Conservation (phyloP, 2,888 invertebrate species). For the Disparrhopalites patrizii region DNA sequence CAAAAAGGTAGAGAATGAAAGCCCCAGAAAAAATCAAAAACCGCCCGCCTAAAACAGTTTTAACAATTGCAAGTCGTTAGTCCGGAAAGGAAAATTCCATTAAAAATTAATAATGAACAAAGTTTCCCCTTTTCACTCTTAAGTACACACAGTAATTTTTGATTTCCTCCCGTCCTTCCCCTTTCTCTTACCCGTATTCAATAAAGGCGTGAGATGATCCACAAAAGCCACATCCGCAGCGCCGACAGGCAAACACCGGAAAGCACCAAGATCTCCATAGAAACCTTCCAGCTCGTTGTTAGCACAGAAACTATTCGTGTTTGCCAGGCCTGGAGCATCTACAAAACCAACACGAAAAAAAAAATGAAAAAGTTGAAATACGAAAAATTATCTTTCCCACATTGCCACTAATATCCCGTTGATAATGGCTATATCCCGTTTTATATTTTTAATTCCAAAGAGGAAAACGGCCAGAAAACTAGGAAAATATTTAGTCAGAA, state of each 20-base stretch:
- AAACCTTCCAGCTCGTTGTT: constrained; percentile 48
- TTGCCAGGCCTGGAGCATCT: constrained; percentile 43
- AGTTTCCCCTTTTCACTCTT: too few relatives aligned
- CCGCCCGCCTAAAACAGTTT: too few relatives aligned
- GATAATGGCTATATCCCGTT: not conserved
- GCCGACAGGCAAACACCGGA: constrained; percentile 44
- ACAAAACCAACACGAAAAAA: not conserved
- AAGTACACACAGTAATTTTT: too few relatives aligned
- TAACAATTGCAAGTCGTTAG: too few relatives aligned
- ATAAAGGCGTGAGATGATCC: constrained; percentile 46
- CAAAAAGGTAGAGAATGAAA: too few relatives aligned
- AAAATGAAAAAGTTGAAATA: not conserved
- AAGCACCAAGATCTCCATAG: constrained; percentile 47
- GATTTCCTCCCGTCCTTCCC: not conserved
- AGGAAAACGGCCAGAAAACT: not conserved
- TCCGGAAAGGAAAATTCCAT: too few relatives aligned
- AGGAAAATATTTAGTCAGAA: not conserved
- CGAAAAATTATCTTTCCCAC: not conserved
- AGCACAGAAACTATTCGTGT: constrained; percentile 44
- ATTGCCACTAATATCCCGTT: not conserved
- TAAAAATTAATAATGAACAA: too few relatives aligned
- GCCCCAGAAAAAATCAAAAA: too few relatives aligned
- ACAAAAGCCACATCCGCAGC: constrained; percentile 47
- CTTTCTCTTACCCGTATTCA: constrained; percentile 41
- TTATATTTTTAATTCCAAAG: not conserved